phyloP scores from a whole-genome alignment of 2,888 invertebrate genomes.

The Drosophila flavopinicola region DNA sequence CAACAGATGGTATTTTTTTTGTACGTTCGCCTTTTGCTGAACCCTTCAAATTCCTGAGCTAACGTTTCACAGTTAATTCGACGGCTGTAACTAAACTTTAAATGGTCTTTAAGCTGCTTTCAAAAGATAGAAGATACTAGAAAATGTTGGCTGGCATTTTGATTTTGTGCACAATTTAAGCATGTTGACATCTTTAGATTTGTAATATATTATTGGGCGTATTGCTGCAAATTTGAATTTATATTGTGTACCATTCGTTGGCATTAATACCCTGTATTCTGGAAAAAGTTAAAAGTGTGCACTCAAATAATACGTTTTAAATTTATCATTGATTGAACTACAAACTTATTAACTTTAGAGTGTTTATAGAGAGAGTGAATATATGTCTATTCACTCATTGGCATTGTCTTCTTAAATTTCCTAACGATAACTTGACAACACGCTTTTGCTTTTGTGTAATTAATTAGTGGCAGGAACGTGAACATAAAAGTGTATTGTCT shows the following conservation, averaged over 20 bases:
- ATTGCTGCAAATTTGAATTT: slow-evolving; percentile 10
- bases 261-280: slow-evolving; percentile 3
- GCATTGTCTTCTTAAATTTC: too few relatives aligned
- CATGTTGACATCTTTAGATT: slow-evolving; percentile 22
- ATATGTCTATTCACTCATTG: too few relatives aligned
- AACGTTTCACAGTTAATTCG: slow-evolving; percentile 20
- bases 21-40: slow-evolving; percentile 13
- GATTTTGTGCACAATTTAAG: slow-evolving; percentile 3
- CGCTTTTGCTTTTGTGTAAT: too few relatives aligned
- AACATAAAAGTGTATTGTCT: too few relatives aligned
- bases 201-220: slow-evolving; percentile 12
- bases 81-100: slow-evolving; percentile 18
- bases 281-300: too few relatives aligned
- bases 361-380: too few relatives aligned
- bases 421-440: too few relatives aligned
- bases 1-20: slow-evolving; percentile 36
- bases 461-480: too few relatives aligned
- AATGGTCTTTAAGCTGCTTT: slow-evolving; percentile 2
- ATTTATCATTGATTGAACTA: too few relatives aligned
- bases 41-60: slow-evolving; percentile 45
- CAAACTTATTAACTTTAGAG: too few relatives aligned
- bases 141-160: slow-evolving; percentile 6
- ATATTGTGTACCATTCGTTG: slow-evolving; percentile 9
- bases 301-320: background rate
- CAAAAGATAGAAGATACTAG: slow-evolving; percentile 4